These are phyloP conservation scores for Fundulus diaphanus DNA, from an alignment of 2,797 vertebrate species.

Conservation along the genomic window DNA sequence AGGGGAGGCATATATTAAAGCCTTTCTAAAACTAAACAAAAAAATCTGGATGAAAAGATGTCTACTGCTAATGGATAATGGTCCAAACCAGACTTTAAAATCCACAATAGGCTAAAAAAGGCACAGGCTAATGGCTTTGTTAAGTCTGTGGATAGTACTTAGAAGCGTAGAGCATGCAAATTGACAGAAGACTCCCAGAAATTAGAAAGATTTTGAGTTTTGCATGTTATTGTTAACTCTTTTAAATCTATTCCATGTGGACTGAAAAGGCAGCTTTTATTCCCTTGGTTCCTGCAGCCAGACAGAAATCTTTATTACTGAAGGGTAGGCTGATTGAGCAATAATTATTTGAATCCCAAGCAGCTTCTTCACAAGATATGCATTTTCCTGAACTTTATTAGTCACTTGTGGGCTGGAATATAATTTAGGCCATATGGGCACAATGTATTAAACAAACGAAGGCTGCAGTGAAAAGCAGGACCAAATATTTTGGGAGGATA, in stretches of 20 bases:
- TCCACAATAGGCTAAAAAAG: not conserved
- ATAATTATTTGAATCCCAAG: constrained; percentile 11
- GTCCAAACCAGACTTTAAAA: not conserved
- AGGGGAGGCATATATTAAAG: not conserved
- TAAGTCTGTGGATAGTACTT: not conserved
- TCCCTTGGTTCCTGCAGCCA: constrained; percentile 10
- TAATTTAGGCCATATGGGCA: constrained; percentile 21
- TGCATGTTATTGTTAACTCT: not conserved
- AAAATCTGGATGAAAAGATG: not conserved
- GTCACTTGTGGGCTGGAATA: constrained; percentile 9
- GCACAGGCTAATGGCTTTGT: not conserved
- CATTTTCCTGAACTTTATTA: constrained; percentile 9
- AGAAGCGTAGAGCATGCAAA: not conserved
- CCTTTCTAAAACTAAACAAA: not conserved
- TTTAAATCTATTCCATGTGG: not conserved
- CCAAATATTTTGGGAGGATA: constrained; percentile 23
- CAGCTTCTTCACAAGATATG: constrained; percentile 13
- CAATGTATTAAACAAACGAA: constrained; percentile 32
- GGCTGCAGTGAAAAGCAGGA: constrained; percentile 20
- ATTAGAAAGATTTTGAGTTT: not conserved
- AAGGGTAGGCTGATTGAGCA: constrained; percentile 1
- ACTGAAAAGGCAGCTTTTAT: not conserved
- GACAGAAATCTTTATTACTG: constrained; percentile 4
- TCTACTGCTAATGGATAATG: not conserved
- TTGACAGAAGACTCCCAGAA: not conserved